phyloP scores from a whole-genome alignment of 2,888 invertebrate species.

The Lobophora halterata region DNA sequence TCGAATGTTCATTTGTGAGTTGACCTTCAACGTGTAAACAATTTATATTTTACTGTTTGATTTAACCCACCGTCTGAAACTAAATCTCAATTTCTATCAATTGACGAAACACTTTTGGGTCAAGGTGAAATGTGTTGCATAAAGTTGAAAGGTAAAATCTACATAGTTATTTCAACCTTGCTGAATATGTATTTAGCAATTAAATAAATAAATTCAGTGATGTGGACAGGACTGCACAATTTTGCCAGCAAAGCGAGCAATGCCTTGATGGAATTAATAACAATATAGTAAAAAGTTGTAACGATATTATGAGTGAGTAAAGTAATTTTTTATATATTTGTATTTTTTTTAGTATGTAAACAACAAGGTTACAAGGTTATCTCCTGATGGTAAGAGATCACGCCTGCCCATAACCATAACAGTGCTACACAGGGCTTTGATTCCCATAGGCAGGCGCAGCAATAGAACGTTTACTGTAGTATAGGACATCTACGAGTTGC shows the following conservation, averaged over 20 bases:
- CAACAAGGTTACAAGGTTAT: too few relatives aligned
- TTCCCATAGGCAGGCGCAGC: too few relatives aligned
- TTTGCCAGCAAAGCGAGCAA: neutral
- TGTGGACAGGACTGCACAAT: slow-evolving; percentile 22
- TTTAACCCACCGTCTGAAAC: slow-evolving; percentile 43
- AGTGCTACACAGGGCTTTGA: too few relatives aligned
- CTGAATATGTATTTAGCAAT: slow-evolving; percentile 58
- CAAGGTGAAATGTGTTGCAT: slow-evolving; percentile 63
- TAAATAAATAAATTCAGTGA: slow-evolving; percentile 41
- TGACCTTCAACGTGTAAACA: slow-evolving; percentile 29
- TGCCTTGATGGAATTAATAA: too few relatives aligned
- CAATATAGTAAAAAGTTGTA: too few relatives aligned
- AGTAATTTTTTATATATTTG: too few relatives aligned
- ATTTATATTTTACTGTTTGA: slow-evolving; percentile 34
- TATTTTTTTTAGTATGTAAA: too few relatives aligned
- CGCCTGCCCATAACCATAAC: too few relatives aligned
- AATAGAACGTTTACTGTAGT: too few relatives aligned
- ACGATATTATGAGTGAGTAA: too few relatives aligned
- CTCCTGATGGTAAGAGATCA: too few relatives aligned
- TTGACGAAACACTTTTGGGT: slow-evolving; percentile 65
- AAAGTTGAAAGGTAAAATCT: slow-evolving; percentile 69
- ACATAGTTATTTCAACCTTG: slow-evolving; percentile 64
- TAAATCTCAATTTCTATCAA: slow-evolving; percentile 58
- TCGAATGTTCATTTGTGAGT: slow-evolving; percentile 27
- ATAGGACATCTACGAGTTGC: too few relatives aligned